Base-by-base conservation (phyloP, 2,888 invertebrate species). In the Stenurella melanura region DNA sequence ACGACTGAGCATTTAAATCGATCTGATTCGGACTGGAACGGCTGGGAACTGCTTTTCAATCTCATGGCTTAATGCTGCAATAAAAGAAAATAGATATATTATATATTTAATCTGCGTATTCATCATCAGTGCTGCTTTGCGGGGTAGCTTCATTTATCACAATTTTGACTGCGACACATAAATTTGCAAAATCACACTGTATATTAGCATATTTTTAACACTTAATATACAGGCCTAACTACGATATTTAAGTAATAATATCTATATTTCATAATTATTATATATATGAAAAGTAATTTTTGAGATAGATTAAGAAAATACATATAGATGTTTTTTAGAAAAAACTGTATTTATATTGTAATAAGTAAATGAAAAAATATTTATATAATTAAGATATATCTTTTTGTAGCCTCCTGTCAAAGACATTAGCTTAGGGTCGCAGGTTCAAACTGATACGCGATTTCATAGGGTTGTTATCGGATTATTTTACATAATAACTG, bases 161-260 rank as follows among this genome's bases (percentile, higher is more conserved):
- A 81, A 86, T 86, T 72, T 87, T 85, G 88, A 88, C 88, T 88
- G 87, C 87, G 85, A 86, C 86, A 85, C 81, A 63, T 54, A 63
- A 72, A 42, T 42, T 61, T 63, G 63, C 61, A 72, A 87, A 87
- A 88, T 87, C 87, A 88, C 87, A 85, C 89, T 90, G 90, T 90
- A 90, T 90, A 90, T 90, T 90, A 89, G 88, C 88, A 89, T 89
- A 90, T 89, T 90, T 89, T 89, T 89, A 89, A 89, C 87, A 89
- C 86, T 88, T 89, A 89, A 90, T 90, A 90, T 90, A 89, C 89
- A 89, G 90, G 90, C 90, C 90, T 90, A 90, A 90, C 87, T 89
- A 89, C 86, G 85, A 88, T 88, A 88, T 87, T 88, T 88, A 89
- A 89, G 88, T 89, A 89, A 88, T 88, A 88, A 89, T 89, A 88